phyloP scores from a whole-genome alignment of 2,888 invertebrate genomes.

The Meliscaeva auricollis region DNA sequence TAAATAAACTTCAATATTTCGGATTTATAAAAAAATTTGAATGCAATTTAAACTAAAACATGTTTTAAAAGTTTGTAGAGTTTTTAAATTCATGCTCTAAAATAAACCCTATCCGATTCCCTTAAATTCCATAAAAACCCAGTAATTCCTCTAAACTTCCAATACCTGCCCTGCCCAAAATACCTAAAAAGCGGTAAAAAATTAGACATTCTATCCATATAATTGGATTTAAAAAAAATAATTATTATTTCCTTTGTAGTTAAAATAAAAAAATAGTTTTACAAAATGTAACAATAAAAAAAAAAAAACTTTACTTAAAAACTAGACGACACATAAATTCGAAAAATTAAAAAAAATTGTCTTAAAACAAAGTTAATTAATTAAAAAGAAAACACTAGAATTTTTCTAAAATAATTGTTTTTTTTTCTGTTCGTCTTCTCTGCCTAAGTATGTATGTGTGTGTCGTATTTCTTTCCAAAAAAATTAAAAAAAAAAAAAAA shows the following conservation, averaged over 20 bases:
- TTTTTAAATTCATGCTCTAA: conserved; percentile 41
- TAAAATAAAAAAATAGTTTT: conserved; percentile 24
- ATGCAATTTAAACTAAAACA: neutral
- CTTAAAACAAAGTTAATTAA: conserved; percentile 10
- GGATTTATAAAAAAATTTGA: neutral
- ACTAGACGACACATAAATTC: conserved; percentile 62
- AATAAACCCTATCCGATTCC: neutral
- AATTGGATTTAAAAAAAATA: conserved; percentile 42
- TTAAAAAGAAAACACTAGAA: conserved; percentile 40
- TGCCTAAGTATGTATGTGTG: conserved; percentile 67
- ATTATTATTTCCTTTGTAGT: conserved; percentile 37
- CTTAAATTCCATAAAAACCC: conserved; percentile 32
- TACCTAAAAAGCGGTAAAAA: conserved; percentile 56
- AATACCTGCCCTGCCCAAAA: conserved; percentile 36
- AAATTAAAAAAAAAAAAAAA: conserved; percentile 59
- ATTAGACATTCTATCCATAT: conserved; percentile 32
- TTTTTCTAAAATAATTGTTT: conserved; percentile 45
- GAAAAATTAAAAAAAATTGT: conserved; percentile 4
- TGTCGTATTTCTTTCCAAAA: conserved; percentile 65
- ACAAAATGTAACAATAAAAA: conserved; percentile 15
- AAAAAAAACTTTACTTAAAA: conserved; percentile 19
- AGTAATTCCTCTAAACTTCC: conserved; percentile 25
- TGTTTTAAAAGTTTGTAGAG: neutral
- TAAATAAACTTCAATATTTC: too few species aligned
- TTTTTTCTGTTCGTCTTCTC: conserved; percentile 28